Percentiles rank a stretch among this genome's conserved stretches.
phyloP scores from a whole-genome alignment of 2,888 invertebrate genomes.

The Laspeyria flexula region DNA sequence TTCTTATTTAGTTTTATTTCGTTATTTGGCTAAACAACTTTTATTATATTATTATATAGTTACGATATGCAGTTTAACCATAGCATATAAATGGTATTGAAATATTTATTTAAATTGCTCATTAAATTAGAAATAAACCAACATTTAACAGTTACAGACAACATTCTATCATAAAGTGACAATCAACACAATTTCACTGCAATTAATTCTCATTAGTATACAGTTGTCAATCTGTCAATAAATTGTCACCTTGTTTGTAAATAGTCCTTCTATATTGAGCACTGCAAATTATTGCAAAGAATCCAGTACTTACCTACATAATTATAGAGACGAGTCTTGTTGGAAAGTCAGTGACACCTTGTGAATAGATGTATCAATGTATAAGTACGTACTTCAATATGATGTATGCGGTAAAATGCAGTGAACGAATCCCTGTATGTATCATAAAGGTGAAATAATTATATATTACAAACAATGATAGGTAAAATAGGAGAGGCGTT shows the following conservation, averaged over 20 bases:
- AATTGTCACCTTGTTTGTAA: conserved; percentile 73
- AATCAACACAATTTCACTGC: conserved; percentile 64
- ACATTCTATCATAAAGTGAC: conserved; percentile 19
- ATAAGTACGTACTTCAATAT: too few relatives aligned
- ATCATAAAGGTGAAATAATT: too few relatives aligned
- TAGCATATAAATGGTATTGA: too few relatives aligned
- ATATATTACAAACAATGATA: too few relatives aligned
- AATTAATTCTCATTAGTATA: conserved; percentile 75
- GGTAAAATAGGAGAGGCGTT: too few relatives aligned
- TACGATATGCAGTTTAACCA: too few relatives aligned
- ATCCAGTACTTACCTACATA: conserved; percentile 59
- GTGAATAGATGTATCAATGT: conserved; percentile 16
- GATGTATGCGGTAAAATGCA: conserved; percentile 24
- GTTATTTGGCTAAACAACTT: too few relatives aligned
- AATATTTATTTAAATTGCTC: too few relatives aligned
- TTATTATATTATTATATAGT: too few relatives aligned
- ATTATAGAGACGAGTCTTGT: conserved; percentile 43
- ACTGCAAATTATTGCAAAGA: conserved; percentile 45
- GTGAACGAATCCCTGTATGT: not conserved
- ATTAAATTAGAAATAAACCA: too few relatives aligned
- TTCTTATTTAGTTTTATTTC: too few relatives aligned
- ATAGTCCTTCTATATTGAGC: conserved; percentile 67
- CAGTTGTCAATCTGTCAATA: conserved; percentile 66
- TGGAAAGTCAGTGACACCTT: conserved; percentile 65
- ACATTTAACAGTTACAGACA: too few relatives aligned